These are phyloP conservation scores for Silurus aristotelis DNA, from an alignment of 2,797 vertebrate genomes.

Conservation along the genomic window DNA sequence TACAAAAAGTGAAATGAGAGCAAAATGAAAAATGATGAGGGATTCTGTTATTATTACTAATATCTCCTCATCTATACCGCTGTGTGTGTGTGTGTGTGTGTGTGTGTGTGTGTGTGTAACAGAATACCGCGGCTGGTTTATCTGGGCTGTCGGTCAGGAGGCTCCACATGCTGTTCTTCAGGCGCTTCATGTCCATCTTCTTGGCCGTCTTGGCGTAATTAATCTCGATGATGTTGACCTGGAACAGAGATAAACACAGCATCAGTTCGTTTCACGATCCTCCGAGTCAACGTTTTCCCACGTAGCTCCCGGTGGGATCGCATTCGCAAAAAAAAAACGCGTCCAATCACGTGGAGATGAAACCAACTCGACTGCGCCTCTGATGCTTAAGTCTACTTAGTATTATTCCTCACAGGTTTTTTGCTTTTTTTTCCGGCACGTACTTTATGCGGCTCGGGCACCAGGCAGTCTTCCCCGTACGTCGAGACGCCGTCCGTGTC, in stretches of 20 bases:
- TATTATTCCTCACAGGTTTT: neutral
- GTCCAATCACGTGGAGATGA: neutral
- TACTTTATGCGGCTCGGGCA: conserved; percentile 89
- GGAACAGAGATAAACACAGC: neutral
- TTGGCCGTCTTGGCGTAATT: conserved; percentile 90
- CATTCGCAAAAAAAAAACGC: neutral
- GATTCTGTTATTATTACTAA: neutral
- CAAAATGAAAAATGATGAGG: neutral
- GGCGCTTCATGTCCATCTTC: conserved; percentile 93
- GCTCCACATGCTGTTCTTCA: conserved; percentile 90
- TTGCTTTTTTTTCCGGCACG: conserved; percentile 11
- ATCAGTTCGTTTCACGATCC: neutral
- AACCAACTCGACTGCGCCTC: neutral
- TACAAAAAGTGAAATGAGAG: neutral
- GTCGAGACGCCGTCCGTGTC: conserved; percentile 64
- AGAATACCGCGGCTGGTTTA: conserved; percentile 64
- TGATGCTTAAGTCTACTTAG: neutral
- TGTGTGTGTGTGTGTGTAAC: neutral
- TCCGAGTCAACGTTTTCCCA: neutral
- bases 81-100: neutral
- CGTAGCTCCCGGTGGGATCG: neutral
- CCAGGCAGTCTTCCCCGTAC: conserved; percentile 81
- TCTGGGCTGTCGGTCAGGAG: conserved; percentile 73
- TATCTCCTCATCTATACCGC: neutral
- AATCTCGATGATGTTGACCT: conserved; percentile 89